Evolutionary conservation across 2,888 invertebrate genomes (phyloP), one percentile per base, ranked within the genome.

Genomic region (Belgica antarctica): DNA sequence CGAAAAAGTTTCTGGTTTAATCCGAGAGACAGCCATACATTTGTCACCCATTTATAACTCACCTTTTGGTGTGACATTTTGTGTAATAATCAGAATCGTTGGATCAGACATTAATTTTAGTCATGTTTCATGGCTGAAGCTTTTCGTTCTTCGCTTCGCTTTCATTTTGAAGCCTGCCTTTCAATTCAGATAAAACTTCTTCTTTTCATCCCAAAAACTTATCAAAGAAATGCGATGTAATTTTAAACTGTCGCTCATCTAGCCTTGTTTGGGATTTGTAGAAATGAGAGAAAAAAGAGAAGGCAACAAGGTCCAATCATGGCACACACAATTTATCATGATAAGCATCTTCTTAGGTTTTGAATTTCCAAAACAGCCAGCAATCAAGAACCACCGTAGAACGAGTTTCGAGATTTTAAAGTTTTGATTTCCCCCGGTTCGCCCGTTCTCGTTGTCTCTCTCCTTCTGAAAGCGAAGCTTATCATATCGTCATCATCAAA

Each of bases 61-160:
- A n/a, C n/a, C n/a, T n/a, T n/a, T n/a, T n/a, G n/a, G n/a, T 41
- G 41, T n/a, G 41, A 41, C 41, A 41, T 12, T n/a, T n/a, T n/a
- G n/a, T n/a, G n/a, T n/a, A n/a, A n/a, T n/a, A n/a, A n/a, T n/a
- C n/a, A n/a, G 34, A 15, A 62, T 31, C 62, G 34, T 31, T 27
- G n/a, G 34, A 62, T 62, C 62, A 62, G 31, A 27, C 62, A 62
- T 62, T 62, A 62, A 62, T 62, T 62, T 62, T 34, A 28, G 62
- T 62, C 62, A 34, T 62, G 34, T 62, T 34, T 62, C 62, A 41
- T 41, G 41, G 41, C 15, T 41, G 41, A 41, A 12, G 41, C 10
- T 4, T 41, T 41, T 15, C 3, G 41, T 41, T n/a, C n/a, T n/a
- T n/a, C n/a, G n/a, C n/a, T n/a, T n/a, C n/a, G n/a, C n/a, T n/a